Percentiles rank a stretch among this genome's conserved stretches.
Conservation (phyloP, 2,888 invertebrate species). For the Watsonalla binaria region DNA sequence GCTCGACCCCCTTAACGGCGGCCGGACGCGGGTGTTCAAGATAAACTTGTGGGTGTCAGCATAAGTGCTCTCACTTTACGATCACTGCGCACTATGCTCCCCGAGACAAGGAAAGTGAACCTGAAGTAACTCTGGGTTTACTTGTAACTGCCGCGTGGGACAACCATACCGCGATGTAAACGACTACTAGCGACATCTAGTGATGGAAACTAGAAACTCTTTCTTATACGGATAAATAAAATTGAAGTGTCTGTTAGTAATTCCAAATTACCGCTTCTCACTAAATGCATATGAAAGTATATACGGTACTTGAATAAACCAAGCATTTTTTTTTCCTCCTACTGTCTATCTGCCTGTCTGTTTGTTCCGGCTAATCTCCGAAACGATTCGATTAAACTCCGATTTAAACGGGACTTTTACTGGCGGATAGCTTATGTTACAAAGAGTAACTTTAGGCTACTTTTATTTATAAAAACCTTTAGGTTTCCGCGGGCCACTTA, state of each 20-base stretch:
- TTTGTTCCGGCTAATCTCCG: too few species aligned
- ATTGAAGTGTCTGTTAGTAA: too few species aligned
- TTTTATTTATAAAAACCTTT: not conserved
- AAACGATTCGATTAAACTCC: too few species aligned
- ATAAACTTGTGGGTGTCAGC: conserved; percentile 84
- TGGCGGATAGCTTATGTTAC: too few species aligned
- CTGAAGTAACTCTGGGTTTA: accelerated
- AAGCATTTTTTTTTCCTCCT: not conserved
- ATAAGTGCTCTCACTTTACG: conserved; percentile 91
- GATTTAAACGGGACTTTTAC: too few species aligned
- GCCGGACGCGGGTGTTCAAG: conserved; percentile 79
- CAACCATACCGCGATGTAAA: conserved; percentile 42
- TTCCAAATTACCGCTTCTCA: too few species aligned
- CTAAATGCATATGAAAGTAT: too few species aligned
- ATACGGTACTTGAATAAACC: too few species aligned
- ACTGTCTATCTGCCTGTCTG: too few species aligned
- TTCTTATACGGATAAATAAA: too few species aligned
- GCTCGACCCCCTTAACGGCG: conserved; percentile 74
- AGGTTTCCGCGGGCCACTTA: too few species aligned
- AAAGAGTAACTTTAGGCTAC: too few species aligned
- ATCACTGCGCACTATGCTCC: conserved; percentile 93
- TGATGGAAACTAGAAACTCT: not conserved
- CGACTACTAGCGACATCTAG: conserved; percentile 53
- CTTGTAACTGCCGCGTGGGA: conserved; percentile 8
- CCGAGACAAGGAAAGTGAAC: conserved; percentile 87